Conservation (phyloP, 2,888 invertebrate genomes). For the Rhaphigaster nebulosa region DNA sequence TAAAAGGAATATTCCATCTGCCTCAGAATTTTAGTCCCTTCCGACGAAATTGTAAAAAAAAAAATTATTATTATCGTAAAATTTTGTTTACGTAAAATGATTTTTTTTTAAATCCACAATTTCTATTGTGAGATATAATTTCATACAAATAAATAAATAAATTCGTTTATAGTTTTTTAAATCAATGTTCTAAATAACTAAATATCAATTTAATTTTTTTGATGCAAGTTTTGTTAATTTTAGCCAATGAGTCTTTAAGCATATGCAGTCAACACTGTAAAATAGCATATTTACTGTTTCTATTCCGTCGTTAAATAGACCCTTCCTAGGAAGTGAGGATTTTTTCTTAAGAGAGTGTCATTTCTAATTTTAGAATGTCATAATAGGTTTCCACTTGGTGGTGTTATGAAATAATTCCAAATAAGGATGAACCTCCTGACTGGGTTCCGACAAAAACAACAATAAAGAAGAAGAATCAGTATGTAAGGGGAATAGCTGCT, state of each 20-base stretch:
- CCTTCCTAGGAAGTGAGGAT: neutral
- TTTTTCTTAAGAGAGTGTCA: neutral
- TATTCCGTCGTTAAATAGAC: neutral
- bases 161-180: too few relatives aligned
- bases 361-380: constrained; percentile 22
- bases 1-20: neutral
- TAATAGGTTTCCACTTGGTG: neutral
- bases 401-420: neutral
- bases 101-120: too few relatives aligned
- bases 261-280: neutral
- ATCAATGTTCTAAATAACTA: too few relatives aligned
- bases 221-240: too few relatives aligned
- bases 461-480: neutral
- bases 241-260: too few relatives aligned
- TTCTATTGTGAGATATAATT: too few relatives aligned
- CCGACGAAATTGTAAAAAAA: neutral
- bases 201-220: too few relatives aligned
- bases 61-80: too few relatives aligned
- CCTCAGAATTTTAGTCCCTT: neutral
- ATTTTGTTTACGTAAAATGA: too few relatives aligned
- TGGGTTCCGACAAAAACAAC: neutral
- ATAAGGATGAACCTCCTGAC: neutral
- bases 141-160: too few relatives aligned
- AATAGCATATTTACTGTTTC: neutral
- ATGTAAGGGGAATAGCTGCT: neutral